phyloP scores from a whole-genome alignment of 2,797 vertebrate genomes.

The Lepus townsendii region DNA sequence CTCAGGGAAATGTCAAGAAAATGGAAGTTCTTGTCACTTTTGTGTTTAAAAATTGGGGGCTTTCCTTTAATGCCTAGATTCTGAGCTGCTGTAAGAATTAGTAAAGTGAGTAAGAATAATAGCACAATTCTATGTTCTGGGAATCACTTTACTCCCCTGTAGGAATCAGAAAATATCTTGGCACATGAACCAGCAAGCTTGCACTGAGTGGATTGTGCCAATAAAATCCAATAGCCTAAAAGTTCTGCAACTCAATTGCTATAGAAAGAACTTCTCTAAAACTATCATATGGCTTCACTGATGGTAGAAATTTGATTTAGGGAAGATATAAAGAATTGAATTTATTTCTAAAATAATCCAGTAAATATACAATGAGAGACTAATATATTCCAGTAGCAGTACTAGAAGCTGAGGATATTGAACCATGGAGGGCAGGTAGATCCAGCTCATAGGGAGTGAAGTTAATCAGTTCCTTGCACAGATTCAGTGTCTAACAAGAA shows the following conservation, averaged over 20 bases:
- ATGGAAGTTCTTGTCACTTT: slow-evolving; percentile 87
- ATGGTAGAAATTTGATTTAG: not conserved
- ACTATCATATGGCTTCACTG: too few relatives aligned
- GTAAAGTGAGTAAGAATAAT: slow-evolving; percentile 51
- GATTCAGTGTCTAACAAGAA: not conserved
- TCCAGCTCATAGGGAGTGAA: not conserved
- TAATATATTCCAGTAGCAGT: not conserved
- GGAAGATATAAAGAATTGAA: not conserved
- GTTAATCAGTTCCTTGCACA: not conserved
- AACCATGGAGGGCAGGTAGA: not conserved
- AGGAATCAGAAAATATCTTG: slow-evolving; percentile 20
- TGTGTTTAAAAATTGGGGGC: slow-evolving; percentile 83
- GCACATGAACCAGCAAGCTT: not conserved
- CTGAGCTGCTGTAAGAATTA: slow-evolving; percentile 83
- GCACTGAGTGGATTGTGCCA: not conserved
- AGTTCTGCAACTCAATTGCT: not conserved
- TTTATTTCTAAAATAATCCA: not conserved
- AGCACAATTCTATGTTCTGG: slow-evolving; percentile 21
- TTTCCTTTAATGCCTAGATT: slow-evolving; percentile 85
- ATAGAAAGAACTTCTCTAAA: not conserved
- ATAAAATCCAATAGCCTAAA: not conserved
- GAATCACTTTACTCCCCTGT: slow-evolving; percentile 8
- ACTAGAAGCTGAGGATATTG: not conserved
- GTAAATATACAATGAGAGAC: not conserved
- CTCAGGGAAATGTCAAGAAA: slow-evolving; percentile 87